Conservation (phyloP, 2,888 invertebrate species). For the Stictocephala bisonia region DNA sequence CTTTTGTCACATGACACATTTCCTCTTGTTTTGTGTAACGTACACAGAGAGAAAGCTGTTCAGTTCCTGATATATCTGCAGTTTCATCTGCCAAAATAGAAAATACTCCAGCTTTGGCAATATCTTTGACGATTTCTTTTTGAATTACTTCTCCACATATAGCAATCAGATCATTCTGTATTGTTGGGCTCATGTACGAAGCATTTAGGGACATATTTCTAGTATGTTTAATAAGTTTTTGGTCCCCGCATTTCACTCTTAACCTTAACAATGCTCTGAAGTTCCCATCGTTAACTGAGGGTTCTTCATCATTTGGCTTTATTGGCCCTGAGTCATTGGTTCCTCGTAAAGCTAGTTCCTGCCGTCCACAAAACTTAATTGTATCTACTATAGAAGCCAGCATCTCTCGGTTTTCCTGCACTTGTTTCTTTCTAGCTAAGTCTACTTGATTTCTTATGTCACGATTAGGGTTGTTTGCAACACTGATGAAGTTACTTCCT, state of each 20-base stretch:
- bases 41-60: constrained; percentile 26
- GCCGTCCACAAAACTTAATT: constrained; percentile 13
- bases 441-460: constrained; percentile 27
- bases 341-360: constrained; percentile 22
- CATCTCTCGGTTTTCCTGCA: constrained; percentile 14
- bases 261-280: constrained; percentile 18
- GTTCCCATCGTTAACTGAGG: constrained; percentile 19
- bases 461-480: background rate
- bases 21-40: constrained; percentile 23
- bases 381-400: constrained; percentile 22
- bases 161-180: constrained; percentile 24
- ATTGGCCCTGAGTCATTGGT: constrained; percentile 9
- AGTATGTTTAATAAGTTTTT: background rate
- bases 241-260: constrained; percentile 20
- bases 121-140: constrained; percentile 11
- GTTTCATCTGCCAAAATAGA: constrained; percentile 28
- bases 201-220: constrained; percentile 8
- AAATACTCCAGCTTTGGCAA: background rate
- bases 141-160: constrained; percentile 32
- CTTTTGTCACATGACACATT: constrained; percentile 17
- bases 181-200: constrained; percentile 19
- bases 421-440: constrained; percentile 11
- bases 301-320: constrained; percentile 16
- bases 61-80: constrained; percentile 20
- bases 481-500: constrained; percentile 8